These are phyloP conservation scores for Tragelaphus scriptus DNA, from an alignment of 2,113 vertebrate species.

Conservation along the genomic window DNA sequence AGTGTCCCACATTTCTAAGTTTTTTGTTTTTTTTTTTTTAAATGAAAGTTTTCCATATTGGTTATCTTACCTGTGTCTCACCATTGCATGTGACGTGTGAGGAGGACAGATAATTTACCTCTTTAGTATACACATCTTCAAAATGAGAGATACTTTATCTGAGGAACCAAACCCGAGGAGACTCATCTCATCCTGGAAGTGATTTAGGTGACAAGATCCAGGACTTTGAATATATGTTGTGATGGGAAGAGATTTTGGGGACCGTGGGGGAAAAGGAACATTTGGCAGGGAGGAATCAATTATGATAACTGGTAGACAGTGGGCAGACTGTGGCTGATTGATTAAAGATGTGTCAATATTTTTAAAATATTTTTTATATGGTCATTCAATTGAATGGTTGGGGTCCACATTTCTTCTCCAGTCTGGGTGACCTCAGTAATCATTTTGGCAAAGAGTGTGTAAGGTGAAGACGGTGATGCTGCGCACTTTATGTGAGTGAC, in stretches of 20 bases:
- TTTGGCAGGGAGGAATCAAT: neutral
- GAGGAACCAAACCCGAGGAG: neutral
- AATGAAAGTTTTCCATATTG: neutral
- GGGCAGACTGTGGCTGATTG: neutral
- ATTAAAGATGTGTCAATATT: neutral
- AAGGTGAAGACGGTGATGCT: neutral
- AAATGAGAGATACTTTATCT: neutral
- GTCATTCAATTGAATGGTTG: neutral
- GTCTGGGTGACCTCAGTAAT: neutral
- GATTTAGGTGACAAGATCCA: neutral
- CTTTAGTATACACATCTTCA: neutral
- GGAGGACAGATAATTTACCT: neutral
- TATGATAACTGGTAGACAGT: neutral
- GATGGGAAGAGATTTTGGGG: neutral
- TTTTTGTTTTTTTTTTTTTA: neutral
- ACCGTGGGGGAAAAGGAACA: too few relatives aligned
- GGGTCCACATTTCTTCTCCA: neutral
- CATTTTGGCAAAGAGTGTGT: neutral
- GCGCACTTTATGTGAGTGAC: neutral
- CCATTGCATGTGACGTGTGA: neutral
- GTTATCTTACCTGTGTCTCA: neutral
- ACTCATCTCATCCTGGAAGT: neutral
- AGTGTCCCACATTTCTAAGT: neutral
- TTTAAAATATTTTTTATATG: neutral
- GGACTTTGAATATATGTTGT: neutral